Base-by-base conservation (phyloP, 2,888 invertebrate species). In the Lasioglossum lativentre region DNA sequence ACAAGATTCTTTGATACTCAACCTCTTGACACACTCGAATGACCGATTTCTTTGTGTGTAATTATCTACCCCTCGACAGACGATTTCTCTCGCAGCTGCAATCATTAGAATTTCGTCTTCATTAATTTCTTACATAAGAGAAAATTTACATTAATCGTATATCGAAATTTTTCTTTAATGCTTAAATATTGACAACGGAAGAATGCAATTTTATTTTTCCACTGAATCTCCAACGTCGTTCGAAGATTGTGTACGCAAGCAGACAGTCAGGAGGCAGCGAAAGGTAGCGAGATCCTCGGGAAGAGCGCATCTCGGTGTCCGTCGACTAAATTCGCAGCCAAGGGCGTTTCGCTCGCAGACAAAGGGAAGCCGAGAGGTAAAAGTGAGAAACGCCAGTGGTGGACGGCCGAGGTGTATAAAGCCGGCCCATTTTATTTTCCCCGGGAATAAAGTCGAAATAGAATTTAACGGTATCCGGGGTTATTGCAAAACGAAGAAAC, bases 381-480 rank as follows among this genome's bases (percentile, higher is more conserved):
- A 75, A 4, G 34, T 12, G 70, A 34, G 56, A 63, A 72, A 66
- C 34, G 34, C 6, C 66, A 16, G 34, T n/a, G 34, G 73, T n/a
- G 59, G 45, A 30, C 82, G 45, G 27, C 5, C 34, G 19, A 66
- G 77, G 40, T 68, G 82, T n/a, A 30, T 45, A 56, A 73, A 27
- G 70, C 52, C n/a, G 45, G 42, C 3, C 52, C 19, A 34, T 76
- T 85, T 79, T 74, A 76, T 85, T 79, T 76, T 52, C 23, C 66
- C 23, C 23, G 73, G 59, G 74, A 80, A 80, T 80, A 84, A 85
- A 85, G 79, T 70, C 70, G 85, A 85, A 84, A 84, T 77, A 80
- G 74, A 85, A 85, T 80, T 85, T 85, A 79, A 80, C 85, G 75
- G 79, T 76, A 77, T 76, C 79, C 77, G 56, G 76, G 56, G 70